phyloP scores from a whole-genome alignment of 2,113 vertebrate genomes.

The Varanus komodoensis region DNA sequence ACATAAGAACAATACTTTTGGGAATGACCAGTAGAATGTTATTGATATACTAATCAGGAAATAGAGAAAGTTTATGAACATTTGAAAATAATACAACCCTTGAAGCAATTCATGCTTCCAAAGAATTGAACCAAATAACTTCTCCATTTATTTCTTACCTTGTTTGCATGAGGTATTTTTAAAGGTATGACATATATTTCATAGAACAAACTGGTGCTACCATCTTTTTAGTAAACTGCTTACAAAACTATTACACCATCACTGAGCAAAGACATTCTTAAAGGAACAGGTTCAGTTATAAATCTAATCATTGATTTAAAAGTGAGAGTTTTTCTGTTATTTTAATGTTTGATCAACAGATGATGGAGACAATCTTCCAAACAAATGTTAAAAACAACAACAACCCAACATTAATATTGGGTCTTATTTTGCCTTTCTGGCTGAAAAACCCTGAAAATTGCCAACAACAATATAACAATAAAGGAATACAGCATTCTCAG shows the following conservation, averaged over 20 bases:
- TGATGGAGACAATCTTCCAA: neutral
- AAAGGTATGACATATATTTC: neutral
- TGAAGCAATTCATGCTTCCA: conserved; percentile 17
- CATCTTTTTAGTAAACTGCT: neutral
- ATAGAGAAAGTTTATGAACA: conserved; percentile 34
- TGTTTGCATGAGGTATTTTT: neutral
- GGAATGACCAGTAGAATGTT: neutral
- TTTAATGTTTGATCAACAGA: neutral
- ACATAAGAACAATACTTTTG: conserved; percentile 6
- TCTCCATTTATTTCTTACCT: conserved; percentile 26
- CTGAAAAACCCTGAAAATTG: neutral
- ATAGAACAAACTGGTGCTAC: neutral
- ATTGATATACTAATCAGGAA: conserved; percentile 21
- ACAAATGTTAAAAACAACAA: no score
- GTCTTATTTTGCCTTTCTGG: neutral
- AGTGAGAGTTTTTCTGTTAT: neutral
- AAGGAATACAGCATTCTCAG: neutral
- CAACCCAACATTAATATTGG: neutral
- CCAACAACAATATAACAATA: neutral
- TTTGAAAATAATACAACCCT: neutral
- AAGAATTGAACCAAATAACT: neutral
- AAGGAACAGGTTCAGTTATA: conserved; percentile 24
- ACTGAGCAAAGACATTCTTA: neutral
- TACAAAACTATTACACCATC: conserved; percentile 13
- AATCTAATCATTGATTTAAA: conserved; percentile 27